Evolutionary conservation across 1,140 invertebrate species (phyloP).

Genomic region (Apolygus lucorum): DNA sequence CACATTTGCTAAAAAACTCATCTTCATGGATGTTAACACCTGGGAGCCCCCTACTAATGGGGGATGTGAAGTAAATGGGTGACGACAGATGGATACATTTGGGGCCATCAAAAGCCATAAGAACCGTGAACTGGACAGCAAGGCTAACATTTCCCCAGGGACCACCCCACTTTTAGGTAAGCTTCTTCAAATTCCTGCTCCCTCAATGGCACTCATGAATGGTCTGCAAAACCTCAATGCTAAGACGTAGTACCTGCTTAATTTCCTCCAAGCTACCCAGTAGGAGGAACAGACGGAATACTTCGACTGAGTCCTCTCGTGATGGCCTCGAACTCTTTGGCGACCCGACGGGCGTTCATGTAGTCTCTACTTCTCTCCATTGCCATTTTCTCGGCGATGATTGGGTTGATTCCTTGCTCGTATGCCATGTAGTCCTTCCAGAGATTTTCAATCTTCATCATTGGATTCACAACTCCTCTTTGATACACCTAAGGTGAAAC

Average conservation of each 20-base stretch:
- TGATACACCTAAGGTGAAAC: slow-evolving; percentile 86
- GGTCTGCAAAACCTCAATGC: background rate
- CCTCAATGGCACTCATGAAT: no score
- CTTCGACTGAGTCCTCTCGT: slow-evolving; percentile 91
- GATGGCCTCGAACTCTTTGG: slow-evolving; percentile 91
- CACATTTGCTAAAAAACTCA: no score
- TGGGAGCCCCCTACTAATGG: no score
- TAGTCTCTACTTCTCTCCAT: slow-evolving; percentile 87
- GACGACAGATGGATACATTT: no score
- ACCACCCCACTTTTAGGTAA: no score
- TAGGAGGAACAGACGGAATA: slow-evolving; percentile 87
- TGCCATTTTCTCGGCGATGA: slow-evolving; percentile 91
- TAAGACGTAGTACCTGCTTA: slow-evolving; percentile 83
- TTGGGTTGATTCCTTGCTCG: slow-evolving; percentile 91
- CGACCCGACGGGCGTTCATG: slow-evolving; percentile 94
- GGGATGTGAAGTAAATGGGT: no score
- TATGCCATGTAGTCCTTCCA: slow-evolving; percentile 94
- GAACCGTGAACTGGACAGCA: no score
- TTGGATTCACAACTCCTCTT: slow-evolving; percentile 89
- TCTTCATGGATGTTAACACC: no score
- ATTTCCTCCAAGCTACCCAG: slow-evolving; percentile 81
- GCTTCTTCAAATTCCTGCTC: no score
- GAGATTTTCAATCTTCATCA: slow-evolving; percentile 92
- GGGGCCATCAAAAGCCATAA: no score
- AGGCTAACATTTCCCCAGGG: no score